phyloP scores from a whole-genome alignment of 2,113 vertebrate genomes.

The Saccopteryx leptura region DNA sequence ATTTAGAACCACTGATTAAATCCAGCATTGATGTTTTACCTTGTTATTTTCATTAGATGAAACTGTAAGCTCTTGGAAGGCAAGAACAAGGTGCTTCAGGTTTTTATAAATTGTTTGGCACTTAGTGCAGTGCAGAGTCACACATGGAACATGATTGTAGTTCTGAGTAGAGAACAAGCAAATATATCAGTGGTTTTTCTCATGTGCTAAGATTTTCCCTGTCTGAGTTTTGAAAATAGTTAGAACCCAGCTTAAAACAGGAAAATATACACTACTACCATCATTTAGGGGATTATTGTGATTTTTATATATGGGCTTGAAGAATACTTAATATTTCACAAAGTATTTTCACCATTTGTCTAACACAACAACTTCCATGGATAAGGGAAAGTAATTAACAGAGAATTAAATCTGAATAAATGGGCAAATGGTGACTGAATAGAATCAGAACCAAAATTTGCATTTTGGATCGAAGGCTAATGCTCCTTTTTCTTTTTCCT shows the following conservation, averaged over 20 bases:
- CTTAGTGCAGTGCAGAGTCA: neutral
- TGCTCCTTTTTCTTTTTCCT: neutral
- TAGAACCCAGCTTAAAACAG: neutral
- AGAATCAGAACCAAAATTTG: neutral
- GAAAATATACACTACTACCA: neutral
- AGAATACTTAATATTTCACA: neutral
- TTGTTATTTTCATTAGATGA: constrained; percentile 34
- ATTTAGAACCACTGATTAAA: neutral
- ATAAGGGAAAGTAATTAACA: constrained; percentile 17
- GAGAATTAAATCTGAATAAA: constrained; percentile 32
- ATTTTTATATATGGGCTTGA: neutral
- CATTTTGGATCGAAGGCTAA: neutral
- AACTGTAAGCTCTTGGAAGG: neutral
- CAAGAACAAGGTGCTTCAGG: neutral
- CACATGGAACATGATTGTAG: neutral
- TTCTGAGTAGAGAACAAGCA: neutral
- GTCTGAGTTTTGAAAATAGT: constrained; percentile 37
- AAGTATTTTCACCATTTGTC: neutral
- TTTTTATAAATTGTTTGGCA: neutral
- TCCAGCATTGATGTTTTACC: neutral
- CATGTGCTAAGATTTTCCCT: neutral
- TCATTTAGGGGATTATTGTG: neutral
- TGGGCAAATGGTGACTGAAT: neutral
- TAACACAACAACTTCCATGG: constrained; percentile 5
- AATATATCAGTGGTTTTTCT: neutral